A percentile compares a stretch with the other conserved stretches of the same genome.
phyloP scores from a whole-genome alignment of 2,888 invertebrate genomes.

The Penaeus monodon region DNA sequence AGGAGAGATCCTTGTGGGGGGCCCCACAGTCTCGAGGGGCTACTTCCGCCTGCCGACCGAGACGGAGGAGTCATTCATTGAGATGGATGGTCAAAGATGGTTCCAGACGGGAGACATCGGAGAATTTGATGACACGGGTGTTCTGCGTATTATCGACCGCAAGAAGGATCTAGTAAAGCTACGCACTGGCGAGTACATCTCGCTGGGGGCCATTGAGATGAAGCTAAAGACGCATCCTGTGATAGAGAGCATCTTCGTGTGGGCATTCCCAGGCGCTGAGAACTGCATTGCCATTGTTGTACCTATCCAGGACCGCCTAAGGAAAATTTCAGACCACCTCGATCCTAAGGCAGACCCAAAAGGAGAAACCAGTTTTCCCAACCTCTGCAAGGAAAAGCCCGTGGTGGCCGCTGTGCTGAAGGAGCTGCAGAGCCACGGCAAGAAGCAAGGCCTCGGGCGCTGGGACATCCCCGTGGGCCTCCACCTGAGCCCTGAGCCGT shows the following conservation, averaged over 20 bases:
- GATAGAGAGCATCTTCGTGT: slow-evolving; percentile 97
- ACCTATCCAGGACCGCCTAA: slow-evolving; percentile 75
- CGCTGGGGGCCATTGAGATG: slow-evolving; percentile 95
- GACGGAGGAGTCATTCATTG: slow-evolving; percentile 63
- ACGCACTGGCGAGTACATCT: slow-evolving; percentile 97
- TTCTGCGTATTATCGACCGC: slow-evolving; percentile 75
- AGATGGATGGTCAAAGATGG: slow-evolving; percentile 63
- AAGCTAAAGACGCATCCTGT: slow-evolving; percentile 93
- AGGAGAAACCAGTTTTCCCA: slow-evolving; percentile 73
- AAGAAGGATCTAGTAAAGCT: slow-evolving; percentile 99
- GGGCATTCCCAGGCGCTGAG: slow-evolving; percentile 87
- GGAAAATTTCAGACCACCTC: slow-evolving; percentile 53
- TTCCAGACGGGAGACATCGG: slow-evolving; percentile 66
- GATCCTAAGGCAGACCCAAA: slow-evolving; percentile 28
- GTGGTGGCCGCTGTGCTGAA: slow-evolving; percentile 86
- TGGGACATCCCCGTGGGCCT: slow-evolving; percentile 93
- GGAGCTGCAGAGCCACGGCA: slow-evolving; percentile 85
- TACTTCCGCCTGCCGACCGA: slow-evolving; percentile 63
- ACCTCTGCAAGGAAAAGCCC: slow-evolving; percentile 80
- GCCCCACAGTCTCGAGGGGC: slow-evolving; percentile 62
- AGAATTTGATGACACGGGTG: slow-evolving; percentile 64
- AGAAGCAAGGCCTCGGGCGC: slow-evolving; percentile 82
- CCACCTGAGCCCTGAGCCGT: slow-evolving; percentile 85
- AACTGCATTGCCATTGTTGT: slow-evolving; percentile 92
- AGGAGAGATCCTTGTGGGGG: slow-evolving; percentile 65